Percentiles rank a stretch among this genome's conserved stretches.
These are phyloP conservation scores for human (Homo sapiens) DNA, from an alignment of 2,113 vertebrate genomes.

Conservation along the genomic window GRCh38 chr3:74499501-74500000, in stretches of 20 bases:
- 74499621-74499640: conserved; percentile 27
- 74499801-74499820: background rate
- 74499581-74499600: background rate
- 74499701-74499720: conserved; percentile 65
- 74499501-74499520: background rate
- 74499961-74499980: background rate
- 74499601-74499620: background rate
- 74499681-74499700: conserved; percentile 62
- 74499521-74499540: background rate
- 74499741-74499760: conserved; percentile 74
- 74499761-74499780: conserved; percentile 63
- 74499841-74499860: background rate
- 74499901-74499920: background rate
- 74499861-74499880: background rate
- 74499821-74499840: background rate
- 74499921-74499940: background rate
- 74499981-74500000: background rate
- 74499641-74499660: conserved; percentile 63
- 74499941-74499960: background rate
- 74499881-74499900: background rate
- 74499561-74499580: background rate
- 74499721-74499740: conserved; percentile 60
- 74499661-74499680: conserved; percentile 72
- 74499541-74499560: background rate
- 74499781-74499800: conserved; percentile 2